Base-by-base conservation (phyloP, 2,797 vertebrate species). In the Halcyon chelicuti region DNA sequence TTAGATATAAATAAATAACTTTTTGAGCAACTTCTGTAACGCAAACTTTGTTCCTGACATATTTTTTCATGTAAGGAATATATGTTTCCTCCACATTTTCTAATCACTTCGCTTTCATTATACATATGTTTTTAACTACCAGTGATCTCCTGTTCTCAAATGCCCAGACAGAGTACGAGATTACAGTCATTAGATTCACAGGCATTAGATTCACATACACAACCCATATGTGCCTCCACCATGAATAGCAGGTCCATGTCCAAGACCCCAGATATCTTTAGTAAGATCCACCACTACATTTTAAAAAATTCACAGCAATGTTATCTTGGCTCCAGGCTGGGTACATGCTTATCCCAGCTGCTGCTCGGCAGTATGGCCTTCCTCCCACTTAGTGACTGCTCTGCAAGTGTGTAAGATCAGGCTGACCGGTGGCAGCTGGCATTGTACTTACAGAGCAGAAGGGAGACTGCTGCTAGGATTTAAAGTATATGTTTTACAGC, bases 401-500 rank as follows among this genome's bases (percentile, higher is more conserved):
- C 62, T 18, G 12, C 1, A 1, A 88, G 76, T 6, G 40, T 75
- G 42, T 70, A 81, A 39, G 73, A 66, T n/a, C 79, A 66, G 58
- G 54, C 7, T 88, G 93, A 72, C 79, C 9, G 0, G 65, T 4
- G 51, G 90, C 95, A 96, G 76, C 86, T 94, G 94, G 86, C 71
- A 37, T 16, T 65, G 47, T 4, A 40, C 66, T 78, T 17, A 7
- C 17, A 47, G 28, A 95, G 21, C 93, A 96, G 90, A 90, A 96
- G 79, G 83, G 35, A 96, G 37, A 20, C 47, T 92, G 73, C 62
- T 91, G 76, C 42, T 49, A 62, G 51, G 76, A 63, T 86, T 81
- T 93, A 70, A 93, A 96, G 92, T 75, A 62, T 66, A 26, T 42
- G 62, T 62, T 92, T 90, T 95, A 81, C 66, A 95, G 66, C 54